These are phyloP conservation scores for Colinus virginianus DNA, from an alignment of 2,113 vertebrate species.

Conservation along the genomic window DNA sequence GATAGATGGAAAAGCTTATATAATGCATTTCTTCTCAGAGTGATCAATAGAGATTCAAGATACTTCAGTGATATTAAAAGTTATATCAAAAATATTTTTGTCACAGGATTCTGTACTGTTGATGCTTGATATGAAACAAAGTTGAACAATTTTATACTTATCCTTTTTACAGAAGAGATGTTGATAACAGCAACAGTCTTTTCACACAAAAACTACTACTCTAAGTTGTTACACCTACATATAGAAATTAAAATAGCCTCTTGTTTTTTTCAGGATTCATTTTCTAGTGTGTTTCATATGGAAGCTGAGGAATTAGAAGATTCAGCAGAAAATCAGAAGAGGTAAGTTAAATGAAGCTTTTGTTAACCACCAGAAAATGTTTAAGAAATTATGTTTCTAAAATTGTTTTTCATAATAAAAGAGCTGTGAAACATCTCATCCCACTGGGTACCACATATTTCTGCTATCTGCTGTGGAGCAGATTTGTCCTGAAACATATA, in stretches of 20 bases:
- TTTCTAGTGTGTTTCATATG: slow-evolving; percentile 97
- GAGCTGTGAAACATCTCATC: neutral
- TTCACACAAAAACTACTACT: neutral
- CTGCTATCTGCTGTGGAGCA: neutral
- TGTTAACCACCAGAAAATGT: neutral
- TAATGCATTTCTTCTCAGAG: neutral
- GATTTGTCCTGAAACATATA: neutral
- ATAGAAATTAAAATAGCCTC: neutral
- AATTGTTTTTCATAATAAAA: neutral
- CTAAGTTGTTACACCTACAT: neutral
- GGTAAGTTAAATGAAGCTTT: slow-evolving; percentile 79
- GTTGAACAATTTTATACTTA: neutral
- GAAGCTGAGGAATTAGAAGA: slow-evolving; percentile 88
- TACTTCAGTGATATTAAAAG: neutral
- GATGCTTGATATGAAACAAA: neutral
- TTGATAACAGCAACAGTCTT: neutral
- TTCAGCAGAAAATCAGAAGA: slow-evolving; percentile 80
- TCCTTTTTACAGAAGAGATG: neutral
- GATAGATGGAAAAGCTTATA: neutral
- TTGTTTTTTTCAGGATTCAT: slow-evolving; percentile 88
- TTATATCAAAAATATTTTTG: neutral
- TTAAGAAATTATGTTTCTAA: neutral
- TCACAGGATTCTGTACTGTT: neutral
- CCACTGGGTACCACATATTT: neutral
- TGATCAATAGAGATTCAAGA: neutral